Conservation (phyloP, 1,140 invertebrate genomes). For the Holcopasites calliopsidis region DNA sequence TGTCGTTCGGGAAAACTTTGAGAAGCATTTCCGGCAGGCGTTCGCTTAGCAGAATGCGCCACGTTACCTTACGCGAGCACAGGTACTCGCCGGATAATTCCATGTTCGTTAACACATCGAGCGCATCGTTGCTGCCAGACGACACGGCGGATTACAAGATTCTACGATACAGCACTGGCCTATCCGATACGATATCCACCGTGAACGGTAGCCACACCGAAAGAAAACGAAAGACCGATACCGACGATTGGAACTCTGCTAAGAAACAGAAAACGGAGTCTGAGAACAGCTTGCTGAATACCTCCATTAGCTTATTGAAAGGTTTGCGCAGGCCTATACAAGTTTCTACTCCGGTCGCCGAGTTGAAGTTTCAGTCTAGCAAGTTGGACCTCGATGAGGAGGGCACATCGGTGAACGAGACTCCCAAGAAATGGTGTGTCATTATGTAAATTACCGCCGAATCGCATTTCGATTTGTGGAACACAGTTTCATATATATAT, state of each 20-base stretch:
- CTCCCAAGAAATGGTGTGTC: constrained; percentile 68
- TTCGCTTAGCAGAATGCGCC: constrained; percentile 65
- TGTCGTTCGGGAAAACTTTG: constrained; percentile 70
- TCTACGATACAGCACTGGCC: constrained; percentile 50
- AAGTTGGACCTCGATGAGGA: constrained; percentile 53
- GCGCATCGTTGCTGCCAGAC: constrained; percentile 55
- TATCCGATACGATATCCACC: constrained; percentile 40
- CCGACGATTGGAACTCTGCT: constrained; percentile 17
- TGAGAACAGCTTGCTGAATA: constrained; percentile 59
- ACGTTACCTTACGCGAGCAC: constrained; percentile 65
- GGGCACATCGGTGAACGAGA: constrained; percentile 22
- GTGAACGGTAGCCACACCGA: constrained; percentile 60
- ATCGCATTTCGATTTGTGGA: neutral
- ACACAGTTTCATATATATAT: constrained; percentile 17
- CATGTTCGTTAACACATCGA: constrained; percentile 71
- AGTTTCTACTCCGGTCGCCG: constrained; percentile 62
- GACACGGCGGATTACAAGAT: constrained; percentile 57
- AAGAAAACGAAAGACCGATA: constrained; percentile 66
- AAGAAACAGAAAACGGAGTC: constrained; percentile 67
- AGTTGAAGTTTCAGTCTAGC: constrained; percentile 61
- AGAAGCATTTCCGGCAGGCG: constrained; percentile 70
- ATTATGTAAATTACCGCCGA: constrained; percentile 67
- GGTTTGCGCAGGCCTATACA: constrained; percentile 62
- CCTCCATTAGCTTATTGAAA: constrained; percentile 65
- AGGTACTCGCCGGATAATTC: constrained; percentile 70